These are phyloP conservation scores for Lepisosteus osseus DNA, from an alignment of 2,113 vertebrate genomes.

Conservation along the genomic window DNA sequence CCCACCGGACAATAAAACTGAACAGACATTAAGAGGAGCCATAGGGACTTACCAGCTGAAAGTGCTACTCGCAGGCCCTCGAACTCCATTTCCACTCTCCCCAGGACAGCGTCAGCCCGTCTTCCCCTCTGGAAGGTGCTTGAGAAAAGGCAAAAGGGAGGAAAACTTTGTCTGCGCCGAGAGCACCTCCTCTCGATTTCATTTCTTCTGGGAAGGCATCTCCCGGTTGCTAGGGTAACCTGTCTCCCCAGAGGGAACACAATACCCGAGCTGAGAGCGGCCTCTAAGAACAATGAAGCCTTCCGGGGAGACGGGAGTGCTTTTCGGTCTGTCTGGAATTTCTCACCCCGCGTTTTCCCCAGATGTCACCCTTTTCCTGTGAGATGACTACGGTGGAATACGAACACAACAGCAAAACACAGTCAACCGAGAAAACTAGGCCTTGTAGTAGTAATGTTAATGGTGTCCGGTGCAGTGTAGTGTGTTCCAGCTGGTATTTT, in stretches of 20 bases:
- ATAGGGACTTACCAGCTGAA: slow-evolving; percentile 25
- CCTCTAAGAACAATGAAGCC: slow-evolving; percentile 57
- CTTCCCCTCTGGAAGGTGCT: slow-evolving; percentile 25
- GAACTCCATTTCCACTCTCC: slow-evolving; percentile 26
- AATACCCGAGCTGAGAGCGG: slow-evolving; percentile 50
- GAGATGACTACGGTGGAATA: too few relatives aligned
- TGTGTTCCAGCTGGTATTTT: too few relatives aligned
- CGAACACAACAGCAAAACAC: neutral
- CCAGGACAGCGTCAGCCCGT: slow-evolving; percentile 20
- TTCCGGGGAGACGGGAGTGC: slow-evolving; percentile 54
- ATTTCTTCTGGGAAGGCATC: slow-evolving; percentile 54
- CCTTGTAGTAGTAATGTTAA: neutral
- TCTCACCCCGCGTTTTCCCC: slow-evolving; percentile 12
- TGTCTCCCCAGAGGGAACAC: slow-evolving; percentile 57
- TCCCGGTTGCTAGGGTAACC: slow-evolving; percentile 58
- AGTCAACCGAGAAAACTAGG: neutral
- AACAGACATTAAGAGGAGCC: slow-evolving; percentile 19
- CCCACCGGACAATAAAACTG: neutral
- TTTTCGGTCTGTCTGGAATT: slow-evolving; percentile 39
- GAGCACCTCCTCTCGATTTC: slow-evolving; percentile 36
- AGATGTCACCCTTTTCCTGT: neutral
- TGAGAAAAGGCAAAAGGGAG: slow-evolving; percentile 23
- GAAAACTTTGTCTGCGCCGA: slow-evolving; percentile 26
- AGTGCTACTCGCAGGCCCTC: slow-evolving; percentile 36
- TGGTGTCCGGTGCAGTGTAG: neutral